These are phyloP conservation scores for Garrulus glandarius DNA, from an alignment of 2,797 vertebrate species.

Conservation along the genomic window DNA sequence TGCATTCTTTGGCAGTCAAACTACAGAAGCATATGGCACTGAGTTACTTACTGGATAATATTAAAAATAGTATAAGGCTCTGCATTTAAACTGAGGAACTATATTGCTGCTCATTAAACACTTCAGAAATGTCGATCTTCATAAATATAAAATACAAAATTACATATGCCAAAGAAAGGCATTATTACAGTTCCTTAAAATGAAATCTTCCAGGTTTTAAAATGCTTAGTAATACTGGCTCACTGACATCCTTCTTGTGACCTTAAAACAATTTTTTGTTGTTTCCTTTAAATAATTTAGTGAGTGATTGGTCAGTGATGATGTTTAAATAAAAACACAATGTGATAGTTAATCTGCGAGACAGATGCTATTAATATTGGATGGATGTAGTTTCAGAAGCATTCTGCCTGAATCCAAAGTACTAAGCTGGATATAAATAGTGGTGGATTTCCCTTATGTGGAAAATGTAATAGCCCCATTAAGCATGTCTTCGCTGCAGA, in stretches of 20 bases:
- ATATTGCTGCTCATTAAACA: conserved; percentile 71
- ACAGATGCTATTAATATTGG: conserved; percentile 65
- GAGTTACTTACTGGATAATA: conserved; percentile 66
- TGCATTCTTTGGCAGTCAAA: conserved; percentile 57
- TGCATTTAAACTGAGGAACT: conserved; percentile 57
- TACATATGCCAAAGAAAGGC: conserved; percentile 47
- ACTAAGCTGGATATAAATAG: conserved; percentile 56
- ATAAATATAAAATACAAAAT: conserved; percentile 63
- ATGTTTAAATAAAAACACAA: conserved; percentile 70
- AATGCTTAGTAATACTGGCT: conserved; percentile 45
- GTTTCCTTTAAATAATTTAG: conserved; percentile 63
- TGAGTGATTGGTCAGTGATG: conserved; percentile 56
- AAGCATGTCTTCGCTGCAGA: conserved; percentile 15
- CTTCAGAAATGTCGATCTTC: conserved; percentile 67
- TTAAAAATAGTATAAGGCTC: conserved; percentile 64
- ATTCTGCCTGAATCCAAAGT: conserved; percentile 29
- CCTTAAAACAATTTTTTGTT: conserved; percentile 65
- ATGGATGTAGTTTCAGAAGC: conserved; percentile 55
- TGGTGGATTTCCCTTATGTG: conserved; percentile 51
- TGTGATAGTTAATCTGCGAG: conserved; percentile 60
- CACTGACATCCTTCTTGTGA: conserved; percentile 48
- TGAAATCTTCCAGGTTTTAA: conserved; percentile 70
- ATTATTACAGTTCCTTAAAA: conserved; percentile 53
- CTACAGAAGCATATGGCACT: conserved; percentile 62
- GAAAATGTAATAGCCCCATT: conserved; percentile 44